Evolutionary conservation across 2,888 invertebrate species (phyloP).

Genomic region (Schrankia costaestrigalis): DNA sequence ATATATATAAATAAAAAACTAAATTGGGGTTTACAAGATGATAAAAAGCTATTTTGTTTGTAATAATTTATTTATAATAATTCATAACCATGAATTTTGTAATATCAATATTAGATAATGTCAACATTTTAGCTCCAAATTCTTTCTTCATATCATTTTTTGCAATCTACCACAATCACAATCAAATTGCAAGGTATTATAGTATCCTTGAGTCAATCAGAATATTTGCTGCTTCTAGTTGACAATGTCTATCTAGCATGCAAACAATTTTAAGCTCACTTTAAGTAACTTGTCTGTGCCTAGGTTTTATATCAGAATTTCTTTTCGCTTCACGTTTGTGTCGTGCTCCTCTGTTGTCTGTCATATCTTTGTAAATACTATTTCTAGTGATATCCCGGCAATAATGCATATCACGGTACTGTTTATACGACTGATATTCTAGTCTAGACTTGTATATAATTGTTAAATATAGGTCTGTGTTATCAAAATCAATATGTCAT

Average conservation of each 20-base stretch:
- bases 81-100: slow-evolving; percentile 13
- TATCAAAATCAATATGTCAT: slow-evolving; percentile 21
- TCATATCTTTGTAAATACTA: slow-evolving; percentile 58
- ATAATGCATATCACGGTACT: slow-evolving; percentile 74
- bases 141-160: too few species aligned
- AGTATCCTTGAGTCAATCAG: slow-evolving; percentile 1
- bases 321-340: slow-evolving; percentile 32
- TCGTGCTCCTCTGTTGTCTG: slow-evolving; percentile 35
- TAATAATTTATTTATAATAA: slow-evolving; percentile 14
- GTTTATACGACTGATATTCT: slow-evolving; percentile 61
- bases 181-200: too few species aligned
- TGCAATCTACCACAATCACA: too few species aligned
- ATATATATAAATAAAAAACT: slow-evolving; percentile 2
- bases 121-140: slow-evolving; percentile 10
- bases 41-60: slow-evolving; percentile 13
- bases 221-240: slow-evolving; percentile 9
- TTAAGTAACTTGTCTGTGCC: slow-evolving; percentile 7
- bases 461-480: slow-evolving; percentile 39
- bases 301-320: slow-evolving; percentile 14
- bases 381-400: slow-evolving; percentile 70
- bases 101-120: slow-evolving; percentile 9
- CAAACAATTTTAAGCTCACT: slow-evolving; percentile 7
- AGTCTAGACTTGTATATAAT: slow-evolving; percentile 52
- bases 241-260: slow-evolving; percentile 6
- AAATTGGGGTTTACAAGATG: slow-evolving; percentile 9